Evolutionary conservation across 2,888 invertebrate genomes (phyloP), one percentile per base, ranked within the genome.

Genomic region (Poecilus cupreus): DNA sequence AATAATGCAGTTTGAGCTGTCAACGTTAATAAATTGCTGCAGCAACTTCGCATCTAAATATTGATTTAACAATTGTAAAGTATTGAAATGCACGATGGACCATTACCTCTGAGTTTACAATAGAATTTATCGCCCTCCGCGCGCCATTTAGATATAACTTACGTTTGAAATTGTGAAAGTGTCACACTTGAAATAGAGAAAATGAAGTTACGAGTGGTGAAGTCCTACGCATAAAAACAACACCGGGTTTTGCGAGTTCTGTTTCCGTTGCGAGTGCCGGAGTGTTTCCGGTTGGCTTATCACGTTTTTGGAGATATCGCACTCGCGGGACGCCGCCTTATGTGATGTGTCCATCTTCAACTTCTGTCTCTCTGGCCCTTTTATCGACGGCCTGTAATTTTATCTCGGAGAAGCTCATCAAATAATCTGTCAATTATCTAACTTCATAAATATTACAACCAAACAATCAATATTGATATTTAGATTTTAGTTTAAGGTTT

Each of bases 241-340:
- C 8, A 60, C 26, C 22, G n/a, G 4, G 3, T 1, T 3, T 2
- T 11, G 13, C n/a, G n/a, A 26, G 60, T 26, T 26, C 13, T 13
- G 13, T 22, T 60, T 60, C 60, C 60, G 22, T 3, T 51, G 32
- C 13, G 22, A 24, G 26, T 32, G 32, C 32, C n/a, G 3, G 10
- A n/a, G 3, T 43, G 8, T 43, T 43, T 43, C 43, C 43, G 43
- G 43, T 13, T 43, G 26, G 11, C 24, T 60, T 60, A 60, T 68
- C 64, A 16, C 37, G 64, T 68, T 68, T 68, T 68, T 68, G 64
- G 10, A 37, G 64, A 37, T 37, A 68, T 37, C 64, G 18, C 13
- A 10, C 64, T 37, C 64, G 8, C 6, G 64, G 18, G 64, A 68
- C 24, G 37, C 60, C n/a, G n/a, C n/a, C n/a, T n/a, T n/a, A n/a